Conservation (phyloP, 1,140 invertebrate species). For the Temnothorax nylanderi region DNA sequence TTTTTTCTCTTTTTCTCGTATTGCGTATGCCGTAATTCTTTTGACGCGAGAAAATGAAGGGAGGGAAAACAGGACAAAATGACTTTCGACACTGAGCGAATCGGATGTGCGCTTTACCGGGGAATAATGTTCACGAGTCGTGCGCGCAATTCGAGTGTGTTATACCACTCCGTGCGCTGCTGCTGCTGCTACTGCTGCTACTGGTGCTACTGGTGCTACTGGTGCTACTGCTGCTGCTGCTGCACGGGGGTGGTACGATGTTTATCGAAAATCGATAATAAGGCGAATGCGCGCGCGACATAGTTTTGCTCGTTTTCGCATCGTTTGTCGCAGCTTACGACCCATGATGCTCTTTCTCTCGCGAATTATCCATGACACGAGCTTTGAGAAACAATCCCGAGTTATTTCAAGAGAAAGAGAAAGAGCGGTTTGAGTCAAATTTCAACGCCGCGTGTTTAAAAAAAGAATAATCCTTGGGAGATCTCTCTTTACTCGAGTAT, state of each 20-base stretch:
- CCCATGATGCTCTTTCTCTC: constrained; percentile 33
- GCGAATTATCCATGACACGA: constrained; percentile 34
- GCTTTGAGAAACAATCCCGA: constrained; percentile 30
- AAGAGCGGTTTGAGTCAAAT: constrained; percentile 3
- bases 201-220: neutral
- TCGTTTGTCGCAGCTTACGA: constrained; percentile 48
- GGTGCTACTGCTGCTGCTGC: neutral
- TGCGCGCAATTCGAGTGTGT: constrained; percentile 30
- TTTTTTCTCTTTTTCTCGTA: neutral
- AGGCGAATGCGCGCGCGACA: constrained; percentile 38
- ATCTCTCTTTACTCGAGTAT: neutral
- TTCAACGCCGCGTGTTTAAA: neutral
- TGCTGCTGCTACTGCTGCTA: neutral
- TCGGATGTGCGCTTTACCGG: constrained; percentile 50
- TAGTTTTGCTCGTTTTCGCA: constrained; percentile 56
- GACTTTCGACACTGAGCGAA: constrained; percentile 45
- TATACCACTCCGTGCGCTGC: neutral
- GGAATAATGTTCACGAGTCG: constrained; percentile 39
- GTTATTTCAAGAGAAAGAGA: constrained; percentile 23
- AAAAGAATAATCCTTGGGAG: neutral
- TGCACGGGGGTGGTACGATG: constrained; percentile 15
- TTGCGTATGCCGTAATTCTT: constrained; percentile 13
- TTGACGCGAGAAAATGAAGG: constrained; percentile 9
- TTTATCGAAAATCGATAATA: constrained; percentile 63
- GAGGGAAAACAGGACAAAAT: constrained; percentile 34